Conservation (phyloP, 2,113 vertebrate genomes). For the Saccopteryx leptura region DNA sequence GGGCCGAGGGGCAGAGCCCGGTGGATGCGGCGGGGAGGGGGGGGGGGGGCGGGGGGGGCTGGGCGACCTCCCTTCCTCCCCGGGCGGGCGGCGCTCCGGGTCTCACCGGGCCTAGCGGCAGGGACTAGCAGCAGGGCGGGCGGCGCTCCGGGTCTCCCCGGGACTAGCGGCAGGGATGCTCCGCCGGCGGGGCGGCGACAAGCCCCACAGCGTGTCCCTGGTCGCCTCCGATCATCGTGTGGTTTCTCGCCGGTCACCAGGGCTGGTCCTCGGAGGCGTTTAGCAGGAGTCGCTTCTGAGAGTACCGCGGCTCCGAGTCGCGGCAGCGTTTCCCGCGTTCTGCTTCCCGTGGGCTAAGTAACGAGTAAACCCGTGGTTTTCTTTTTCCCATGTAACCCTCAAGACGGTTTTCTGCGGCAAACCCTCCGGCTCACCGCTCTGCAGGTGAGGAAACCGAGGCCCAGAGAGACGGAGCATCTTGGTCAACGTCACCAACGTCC, state of each 20-base stretch:
- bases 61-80: too few relatives aligned
- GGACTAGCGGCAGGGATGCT: not conserved
- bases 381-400: not conserved
- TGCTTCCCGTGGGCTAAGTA: not conserved
- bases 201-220: not conserved
- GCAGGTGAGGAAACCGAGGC: not conserved
- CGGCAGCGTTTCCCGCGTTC: not conserved
- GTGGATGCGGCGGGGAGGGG: too few relatives aligned
- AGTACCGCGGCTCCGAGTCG: too few relatives aligned
- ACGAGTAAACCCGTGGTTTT: not conserved
- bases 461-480: not conserved
- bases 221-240: not conserved
- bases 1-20: not conserved
- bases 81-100: not conserved
- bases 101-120: not conserved
- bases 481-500: not conserved
- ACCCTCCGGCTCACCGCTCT: not conserved
- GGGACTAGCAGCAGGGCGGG: too few relatives aligned
- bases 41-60: too few relatives aligned
- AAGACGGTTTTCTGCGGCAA: not conserved
- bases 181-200: not conserved
- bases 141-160: not conserved
- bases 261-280: not conserved
- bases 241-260: not conserved
- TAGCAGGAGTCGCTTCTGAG: not conserved